These are phyloP conservation scores for Lampropteryx suffumata DNA, from an alignment of 2,888 invertebrate genomes.

Conservation along the genomic window DNA sequence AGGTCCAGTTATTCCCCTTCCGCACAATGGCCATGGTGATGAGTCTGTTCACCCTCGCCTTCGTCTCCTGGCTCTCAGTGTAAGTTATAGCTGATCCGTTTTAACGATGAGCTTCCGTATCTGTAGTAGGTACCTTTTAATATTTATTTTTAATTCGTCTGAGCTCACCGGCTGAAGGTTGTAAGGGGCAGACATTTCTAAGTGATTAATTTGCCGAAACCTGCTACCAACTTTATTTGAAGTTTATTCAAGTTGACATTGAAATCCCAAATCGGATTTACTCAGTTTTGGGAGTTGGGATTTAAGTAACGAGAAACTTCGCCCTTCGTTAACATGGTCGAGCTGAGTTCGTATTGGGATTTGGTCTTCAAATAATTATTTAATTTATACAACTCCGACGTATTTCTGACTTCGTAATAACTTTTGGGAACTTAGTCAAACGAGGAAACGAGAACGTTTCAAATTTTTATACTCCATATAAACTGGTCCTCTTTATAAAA, in stretches of 20 bases:
- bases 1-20: constrained; percentile 97
- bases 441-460: no score
- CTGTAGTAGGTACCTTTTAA: no score
- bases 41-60: constrained; percentile 90
- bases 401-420: constrained; percentile 3
- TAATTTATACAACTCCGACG: constrained; percentile 1
- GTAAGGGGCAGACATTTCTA: no score
- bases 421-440: no score
- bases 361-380: constrained; percentile 1
- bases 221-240: no score
- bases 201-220: no score
- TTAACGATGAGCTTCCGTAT: no score
- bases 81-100: constrained; percentile 53
- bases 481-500: no score
- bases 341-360: neutral
- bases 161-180: no score
- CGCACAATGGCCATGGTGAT: constrained; percentile 96
- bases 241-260: no score
- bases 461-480: no score
- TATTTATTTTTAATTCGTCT: neutral
- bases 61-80: constrained; percentile 92
- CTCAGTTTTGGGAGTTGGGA: neutral
- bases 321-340: constrained; percentile 11
- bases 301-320: neutral
- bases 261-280: neutral